Percentiles rank a stretch among this genome's conserved stretches.
Evolutionary conservation across 2,797 vertebrate genomes (phyloP).

Genomic region (Cyprinella venusta): DNA sequence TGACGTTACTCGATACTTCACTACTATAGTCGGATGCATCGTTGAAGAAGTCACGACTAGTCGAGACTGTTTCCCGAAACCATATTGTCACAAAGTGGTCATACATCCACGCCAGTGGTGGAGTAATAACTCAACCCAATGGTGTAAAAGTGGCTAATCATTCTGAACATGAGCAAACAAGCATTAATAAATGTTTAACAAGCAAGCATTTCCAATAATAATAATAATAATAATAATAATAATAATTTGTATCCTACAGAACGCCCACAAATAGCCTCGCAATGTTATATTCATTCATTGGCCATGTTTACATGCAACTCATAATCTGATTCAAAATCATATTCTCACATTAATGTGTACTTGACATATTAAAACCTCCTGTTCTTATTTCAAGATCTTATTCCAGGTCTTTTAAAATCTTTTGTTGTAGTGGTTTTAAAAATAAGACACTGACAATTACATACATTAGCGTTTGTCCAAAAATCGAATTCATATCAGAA

Average conservation of each 20-base stretch:
- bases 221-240: neutral
- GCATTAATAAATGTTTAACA: neutral
- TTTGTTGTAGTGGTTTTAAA: neutral
- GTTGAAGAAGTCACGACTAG: too few species aligned
- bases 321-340: neutral
- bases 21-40: too few species aligned
- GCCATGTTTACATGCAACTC: too few species aligned
- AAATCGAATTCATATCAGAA: neutral
- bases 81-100: too few species aligned
- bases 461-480: neutral
- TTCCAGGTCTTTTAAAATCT: neutral
- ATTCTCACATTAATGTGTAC: neutral
- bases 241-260: neutral
- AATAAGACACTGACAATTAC: neutral
- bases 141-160: neutral
- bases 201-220: neutral
- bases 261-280: neutral
- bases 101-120: too few species aligned
- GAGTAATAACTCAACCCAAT: neutral
- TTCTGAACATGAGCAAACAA: neutral
- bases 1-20: too few species aligned
- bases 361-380: neutral
- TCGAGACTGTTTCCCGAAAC: too few species aligned
- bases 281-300: neutral
- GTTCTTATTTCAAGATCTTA: neutral